These are phyloP conservation scores for Pocota personata DNA, from an alignment of 2,888 invertebrate species.

Conservation along the genomic window DNA sequence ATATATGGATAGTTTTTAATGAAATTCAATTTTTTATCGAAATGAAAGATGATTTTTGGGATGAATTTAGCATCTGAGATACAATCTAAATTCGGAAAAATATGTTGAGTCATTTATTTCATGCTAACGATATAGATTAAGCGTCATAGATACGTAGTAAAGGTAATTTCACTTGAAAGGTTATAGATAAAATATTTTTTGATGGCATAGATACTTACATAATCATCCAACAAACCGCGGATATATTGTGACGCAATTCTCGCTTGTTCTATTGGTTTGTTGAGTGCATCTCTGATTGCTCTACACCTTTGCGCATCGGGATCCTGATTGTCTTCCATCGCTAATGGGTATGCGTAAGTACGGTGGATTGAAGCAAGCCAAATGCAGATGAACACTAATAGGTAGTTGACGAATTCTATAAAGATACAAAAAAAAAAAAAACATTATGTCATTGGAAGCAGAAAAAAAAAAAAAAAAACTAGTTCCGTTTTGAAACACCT, in stretches of 20 bases:
- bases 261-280: slow-evolving; percentile 10
- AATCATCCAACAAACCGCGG: not conserved
- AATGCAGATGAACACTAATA: slow-evolving; percentile 45
- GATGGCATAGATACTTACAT: slow-evolving; percentile 34
- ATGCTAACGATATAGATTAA: not conserved
- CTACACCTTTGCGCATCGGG: slow-evolving; percentile 26
- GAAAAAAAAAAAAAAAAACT: not conserved
- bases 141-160: not conserved
- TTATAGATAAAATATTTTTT: not conserved
- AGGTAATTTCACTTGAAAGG: not conserved
- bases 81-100: not conserved
- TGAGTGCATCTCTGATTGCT: slow-evolving; percentile 15
- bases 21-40: not conserved
- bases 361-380: slow-evolving; percentile 36
- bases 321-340: slow-evolving; percentile 9
- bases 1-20: not conserved
- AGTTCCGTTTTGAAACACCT: slow-evolving; percentile 3
- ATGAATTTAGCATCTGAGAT: not conserved
- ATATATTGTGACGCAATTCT: not conserved
- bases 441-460: not conserved
- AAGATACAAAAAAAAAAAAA: not conserved
- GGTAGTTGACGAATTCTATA: slow-evolving; percentile 39
- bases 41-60: not conserved
- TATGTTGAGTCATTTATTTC: not conserved
- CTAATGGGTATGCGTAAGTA: slow-evolving; percentile 38